Conservation (phyloP, 2,888 invertebrate genomes). For the Parelbella ahira region DNA sequence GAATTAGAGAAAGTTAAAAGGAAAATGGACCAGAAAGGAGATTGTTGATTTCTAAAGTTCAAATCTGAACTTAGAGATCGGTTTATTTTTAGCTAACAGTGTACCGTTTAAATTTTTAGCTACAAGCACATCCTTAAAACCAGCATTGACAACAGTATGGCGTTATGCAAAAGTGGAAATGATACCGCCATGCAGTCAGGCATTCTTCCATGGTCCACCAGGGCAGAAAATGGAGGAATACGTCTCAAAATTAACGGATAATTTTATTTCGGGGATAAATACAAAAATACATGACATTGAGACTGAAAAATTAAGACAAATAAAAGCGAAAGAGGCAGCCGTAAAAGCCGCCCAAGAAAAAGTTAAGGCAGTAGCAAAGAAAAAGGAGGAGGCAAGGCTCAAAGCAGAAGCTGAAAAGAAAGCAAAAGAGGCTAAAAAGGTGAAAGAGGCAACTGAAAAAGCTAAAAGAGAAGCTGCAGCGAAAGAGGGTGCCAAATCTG, state of each 20-base stretch:
- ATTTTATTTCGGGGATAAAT: conserved; percentile 39
- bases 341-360: conserved; percentile 44
- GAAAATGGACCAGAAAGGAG: conserved; percentile 33
- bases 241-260: conserved; percentile 36
- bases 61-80: too few relatives aligned
- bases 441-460: conserved; percentile 29
- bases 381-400: conserved; percentile 34
- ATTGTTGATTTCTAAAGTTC: conserved; percentile 3
- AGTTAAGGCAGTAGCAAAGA: conserved; percentile 41
- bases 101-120: conserved; percentile 45
- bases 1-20: conserved; percentile 50
- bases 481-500: conserved; percentile 27
- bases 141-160: conserved; percentile 47
- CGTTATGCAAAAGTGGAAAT: conserved; percentile 63
- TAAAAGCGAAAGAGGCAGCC: conserved; percentile 41
- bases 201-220: conserved; percentile 44
- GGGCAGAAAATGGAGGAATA: conserved; percentile 48
- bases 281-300: conserved; percentile 45
- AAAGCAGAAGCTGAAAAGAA: conserved; percentile 36
- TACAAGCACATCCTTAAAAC: conserved; percentile 40
- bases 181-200: conserved; percentile 53
- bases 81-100: too few relatives aligned
- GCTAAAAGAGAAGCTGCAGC: conserved; percentile 35
- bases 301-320: conserved; percentile 37
- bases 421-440: conserved; percentile 25